phyloP scores from a whole-genome alignment of 2,113 vertebrate species.

The Dromas ardeola region DNA sequence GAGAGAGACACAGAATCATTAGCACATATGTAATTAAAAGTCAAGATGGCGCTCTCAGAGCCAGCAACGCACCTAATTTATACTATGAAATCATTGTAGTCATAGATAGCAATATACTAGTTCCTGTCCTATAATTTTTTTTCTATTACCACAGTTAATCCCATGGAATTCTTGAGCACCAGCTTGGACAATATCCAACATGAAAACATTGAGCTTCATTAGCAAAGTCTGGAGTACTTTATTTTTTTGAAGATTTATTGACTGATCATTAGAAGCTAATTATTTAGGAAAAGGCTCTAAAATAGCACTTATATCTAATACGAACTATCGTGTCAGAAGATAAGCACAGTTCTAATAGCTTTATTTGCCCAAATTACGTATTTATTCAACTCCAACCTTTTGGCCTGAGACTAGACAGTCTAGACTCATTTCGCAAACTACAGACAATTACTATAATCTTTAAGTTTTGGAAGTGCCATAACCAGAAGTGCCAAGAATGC shows the following conservation, averaged over 20 bases:
- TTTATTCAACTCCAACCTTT: constrained; percentile 33
- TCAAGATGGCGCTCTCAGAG: not conserved
- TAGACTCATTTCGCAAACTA: constrained; percentile 17
- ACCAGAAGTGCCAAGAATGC: not conserved
- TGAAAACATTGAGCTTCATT: not conserved
- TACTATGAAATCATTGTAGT: not conserved
- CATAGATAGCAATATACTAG: not conserved
- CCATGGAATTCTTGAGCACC: not conserved
- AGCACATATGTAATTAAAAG: not conserved
- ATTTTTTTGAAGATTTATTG: not conserved
- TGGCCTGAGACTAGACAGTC: constrained; percentile 12
- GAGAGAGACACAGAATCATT: not conserved
- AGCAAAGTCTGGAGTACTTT: not conserved
- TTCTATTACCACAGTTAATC: not conserved
- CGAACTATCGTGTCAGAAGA: not conserved
- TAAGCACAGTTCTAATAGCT: not conserved
- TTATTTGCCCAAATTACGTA: constrained; percentile 7
- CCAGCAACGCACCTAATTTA: not conserved
- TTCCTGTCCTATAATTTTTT: not conserved
- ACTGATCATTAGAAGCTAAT: constrained; percentile 35
- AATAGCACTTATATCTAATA: constrained; percentile 12
- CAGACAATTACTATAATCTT: constrained; percentile 1
- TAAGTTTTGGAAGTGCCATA: not conserved
- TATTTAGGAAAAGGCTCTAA: constrained; percentile 26
- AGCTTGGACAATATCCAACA: not conserved